These are phyloP conservation scores for Setophaga coronata DNA, from an alignment of 2,113 vertebrate species.

Conservation along the genomic window DNA sequence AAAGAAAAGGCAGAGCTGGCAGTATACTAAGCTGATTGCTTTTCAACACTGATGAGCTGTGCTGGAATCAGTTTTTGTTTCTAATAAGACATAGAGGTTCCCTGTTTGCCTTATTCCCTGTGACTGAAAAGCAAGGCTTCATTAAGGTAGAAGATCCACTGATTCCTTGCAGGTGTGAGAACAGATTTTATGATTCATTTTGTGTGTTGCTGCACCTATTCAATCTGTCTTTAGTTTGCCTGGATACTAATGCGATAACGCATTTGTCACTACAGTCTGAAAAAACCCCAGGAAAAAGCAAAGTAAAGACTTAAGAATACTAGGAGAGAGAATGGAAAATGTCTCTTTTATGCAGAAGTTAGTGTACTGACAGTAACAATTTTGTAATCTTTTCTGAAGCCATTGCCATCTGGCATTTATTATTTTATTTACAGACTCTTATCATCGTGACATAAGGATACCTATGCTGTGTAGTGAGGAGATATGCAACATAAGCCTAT, in stretches of 20 bases:
- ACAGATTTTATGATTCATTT: conserved; percentile 21
- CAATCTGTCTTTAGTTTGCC: background rate
- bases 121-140: background rate
- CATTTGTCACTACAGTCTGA: background rate
- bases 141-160: background rate
- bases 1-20: conserved; percentile 5
- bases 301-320: background rate
- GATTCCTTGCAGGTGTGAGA: background rate
- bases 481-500: background rate
- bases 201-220: background rate
- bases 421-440: background rate
- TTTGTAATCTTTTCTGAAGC: background rate
- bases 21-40: background rate
- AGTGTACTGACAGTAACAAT: background rate
- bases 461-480: background rate
- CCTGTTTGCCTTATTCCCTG: background rate
- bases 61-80: conserved; percentile 13
- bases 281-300: background rate
- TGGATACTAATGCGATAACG: background rate
- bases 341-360: background rate
- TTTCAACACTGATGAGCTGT: conserved; percentile 17
- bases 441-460: background rate
- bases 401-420: background rate
- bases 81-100: background rate
- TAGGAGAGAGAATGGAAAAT: background rate